Conservation (phyloP, 37 sponge, comb jelly and placozoan genomes). For the Theonella swinhoei region DNA sequence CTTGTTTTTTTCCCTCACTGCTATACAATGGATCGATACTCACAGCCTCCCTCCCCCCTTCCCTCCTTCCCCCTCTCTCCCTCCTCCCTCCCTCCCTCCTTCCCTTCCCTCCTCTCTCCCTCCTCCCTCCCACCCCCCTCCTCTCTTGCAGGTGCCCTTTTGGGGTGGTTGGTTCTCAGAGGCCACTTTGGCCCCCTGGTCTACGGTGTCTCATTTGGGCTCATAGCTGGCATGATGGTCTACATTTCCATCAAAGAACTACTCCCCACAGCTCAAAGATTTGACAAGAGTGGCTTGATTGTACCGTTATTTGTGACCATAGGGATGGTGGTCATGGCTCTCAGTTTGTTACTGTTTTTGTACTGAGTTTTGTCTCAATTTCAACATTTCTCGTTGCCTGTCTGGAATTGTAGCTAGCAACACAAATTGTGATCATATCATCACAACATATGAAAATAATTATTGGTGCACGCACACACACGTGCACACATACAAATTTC, state of each 20-base stretch:
- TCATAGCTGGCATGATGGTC: constrained; percentile 82
- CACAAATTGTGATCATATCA: no score
- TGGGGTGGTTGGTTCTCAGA: constrained; percentile 62
- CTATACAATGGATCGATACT: not conserved
- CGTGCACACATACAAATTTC: no score
- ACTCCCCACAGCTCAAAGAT: constrained; percentile 64
- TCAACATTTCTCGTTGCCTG: no score
- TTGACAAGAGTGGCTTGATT: constrained; percentile 41
- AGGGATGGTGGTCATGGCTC: constrained; percentile 74
- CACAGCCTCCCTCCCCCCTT: not conserved
- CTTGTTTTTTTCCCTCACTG: not conserved
- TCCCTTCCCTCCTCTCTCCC: not conserved
- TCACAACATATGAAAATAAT: no score
- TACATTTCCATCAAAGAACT: constrained; percentile 71
- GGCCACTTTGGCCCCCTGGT: constrained; percentile 60
- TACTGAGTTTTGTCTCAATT: constrained; percentile 7
- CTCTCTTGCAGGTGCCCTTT: constrained; percentile 48
- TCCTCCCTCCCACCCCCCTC: not conserved
- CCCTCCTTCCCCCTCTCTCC: not conserved
- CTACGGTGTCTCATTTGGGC: constrained; percentile 63
- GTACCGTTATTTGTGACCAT: constrained; percentile 31
- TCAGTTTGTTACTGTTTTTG: constrained; percentile 54
- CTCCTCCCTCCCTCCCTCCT: not conserved
- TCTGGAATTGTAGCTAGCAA: no score
- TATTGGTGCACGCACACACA: no score